phyloP scores from a whole-genome alignment of 2,888 invertebrate genomes.

The Pristionchus fissidentatus region DNA sequence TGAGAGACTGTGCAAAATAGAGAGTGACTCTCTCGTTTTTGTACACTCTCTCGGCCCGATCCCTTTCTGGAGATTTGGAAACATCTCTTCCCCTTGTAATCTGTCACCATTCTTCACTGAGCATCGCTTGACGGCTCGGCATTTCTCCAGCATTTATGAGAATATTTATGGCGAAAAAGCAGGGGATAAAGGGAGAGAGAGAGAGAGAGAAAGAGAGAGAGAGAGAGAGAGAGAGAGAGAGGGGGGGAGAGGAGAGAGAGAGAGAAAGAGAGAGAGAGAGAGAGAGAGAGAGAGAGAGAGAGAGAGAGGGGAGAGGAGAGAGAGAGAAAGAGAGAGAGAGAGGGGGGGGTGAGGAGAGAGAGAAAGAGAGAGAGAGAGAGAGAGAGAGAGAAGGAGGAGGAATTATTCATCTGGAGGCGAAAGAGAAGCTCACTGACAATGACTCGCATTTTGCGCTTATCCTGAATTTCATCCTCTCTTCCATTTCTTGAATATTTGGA shows the following conservation, averaged over 20 bases:
- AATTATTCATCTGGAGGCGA: constrained; percentile 8
- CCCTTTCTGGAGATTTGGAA: background rate
- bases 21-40: no score
- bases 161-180: constrained; percentile 7
- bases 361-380: background rate
- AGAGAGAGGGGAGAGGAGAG: background rate
- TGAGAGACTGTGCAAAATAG: no score
- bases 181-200: no score
- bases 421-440: constrained; percentile 8
- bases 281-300: background rate
- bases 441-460: no score
- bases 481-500: no score
- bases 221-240: background rate
- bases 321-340: background rate
- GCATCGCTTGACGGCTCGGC: background rate
- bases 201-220: no score
- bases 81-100: background rate
- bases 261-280: background rate
- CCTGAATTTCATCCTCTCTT: no score
- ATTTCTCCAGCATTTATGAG: constrained; percentile 27
- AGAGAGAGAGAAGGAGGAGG: background rate
- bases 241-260: background rate
- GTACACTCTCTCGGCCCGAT: no score
- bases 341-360: background rate
- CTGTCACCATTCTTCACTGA: background rate